Evolutionary conservation across 2,888 invertebrate species (phyloP), one percentile per base, ranked within the genome.

Genomic region (Dermolepida albohirtum): DNA sequence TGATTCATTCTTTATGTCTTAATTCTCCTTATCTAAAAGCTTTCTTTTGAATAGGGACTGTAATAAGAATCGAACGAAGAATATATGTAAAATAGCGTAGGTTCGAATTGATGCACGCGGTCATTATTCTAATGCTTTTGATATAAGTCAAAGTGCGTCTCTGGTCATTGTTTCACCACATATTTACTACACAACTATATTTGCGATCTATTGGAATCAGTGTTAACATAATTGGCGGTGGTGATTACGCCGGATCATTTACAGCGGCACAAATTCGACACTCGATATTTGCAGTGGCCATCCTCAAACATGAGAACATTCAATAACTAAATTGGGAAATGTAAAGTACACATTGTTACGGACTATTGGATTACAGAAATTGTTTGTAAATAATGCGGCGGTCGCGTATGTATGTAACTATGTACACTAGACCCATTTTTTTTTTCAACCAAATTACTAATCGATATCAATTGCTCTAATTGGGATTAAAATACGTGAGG

Each of bases 171-270:
- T 7, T 34, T 10, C 34, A 34, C 34, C 34, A 34, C 10, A 8
- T 43, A 8, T 44, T 57, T 16, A 14, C 29, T 22, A 27, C 57
- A 43, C 7, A 34, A 34, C 34, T 34, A 34, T 44, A 27, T 44
- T 44, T 27, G 57, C 12, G n/a, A 57, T 41, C 11, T 12, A 43
- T 43, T 57, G 12, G 10, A 34, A 57, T 57, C 43, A 44, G 57
- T 44, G 57, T 44, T 57, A 57, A 43, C 57, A 57, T 57, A 70
- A 70, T 70, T 68, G 70, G 64, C 63, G 40, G 34, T 41, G 66
- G 66, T 66, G 63, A 70, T 70, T 70, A 70, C 57, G 43, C 55
- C 51, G 55, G 50, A 68, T 68, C 66, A 66, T 64, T 65, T 62
- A 43, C 67, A 59, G 50, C 57, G 27, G 40, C 47, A 17, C 66